Evolutionary conservation across 92 coral and sea anemone genomes (phyloP).

Genomic region (Ricordea florida): DNA sequence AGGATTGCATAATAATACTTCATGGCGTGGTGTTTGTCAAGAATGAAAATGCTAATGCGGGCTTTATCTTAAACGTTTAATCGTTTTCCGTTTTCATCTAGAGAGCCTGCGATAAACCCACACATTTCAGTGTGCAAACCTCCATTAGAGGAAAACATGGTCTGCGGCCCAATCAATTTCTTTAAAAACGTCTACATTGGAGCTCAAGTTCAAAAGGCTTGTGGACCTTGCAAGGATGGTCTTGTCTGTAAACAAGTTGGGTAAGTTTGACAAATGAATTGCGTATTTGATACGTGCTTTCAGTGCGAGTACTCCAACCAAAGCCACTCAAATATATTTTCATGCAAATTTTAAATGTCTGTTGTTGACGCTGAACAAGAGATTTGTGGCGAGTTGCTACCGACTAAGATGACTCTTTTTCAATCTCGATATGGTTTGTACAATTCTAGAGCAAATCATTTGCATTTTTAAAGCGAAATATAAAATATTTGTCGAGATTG

Average conservation of each 20-base stretch:
- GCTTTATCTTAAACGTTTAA: too few species aligned
- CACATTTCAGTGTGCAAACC: constrained; percentile 98
- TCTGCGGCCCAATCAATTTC: constrained; percentile 97
- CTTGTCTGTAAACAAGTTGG: constrained; percentile 98
- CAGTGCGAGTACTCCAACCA: not conserved
- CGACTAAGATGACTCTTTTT: too few species aligned
- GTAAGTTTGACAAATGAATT: constrained; percentile 56
- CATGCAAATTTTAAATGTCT: too few species aligned
- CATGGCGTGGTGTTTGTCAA: too few species aligned
- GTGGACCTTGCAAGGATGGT: constrained; percentile 98
- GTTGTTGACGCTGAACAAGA: too few species aligned
- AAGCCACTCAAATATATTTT: too few species aligned
- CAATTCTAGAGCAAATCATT: too few species aligned
- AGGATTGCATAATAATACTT: not conserved
- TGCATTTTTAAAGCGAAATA: too few species aligned
- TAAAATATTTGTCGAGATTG: too few species aligned
- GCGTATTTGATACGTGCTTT: not conserved
- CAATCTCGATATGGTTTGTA: too few species aligned
- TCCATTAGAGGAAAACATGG: constrained; percentile 94
- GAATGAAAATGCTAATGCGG: too few species aligned
- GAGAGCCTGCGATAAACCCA: constrained; percentile 98
- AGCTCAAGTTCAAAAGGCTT: constrained; percentile 97
- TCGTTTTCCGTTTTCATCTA: not conserved
- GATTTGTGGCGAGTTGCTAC: too few species aligned
- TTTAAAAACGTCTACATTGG: constrained; percentile 97